These are phyloP conservation scores for Melieria crassipennis DNA, from an alignment of 2,888 invertebrate species.

Conservation along the genomic window DNA sequence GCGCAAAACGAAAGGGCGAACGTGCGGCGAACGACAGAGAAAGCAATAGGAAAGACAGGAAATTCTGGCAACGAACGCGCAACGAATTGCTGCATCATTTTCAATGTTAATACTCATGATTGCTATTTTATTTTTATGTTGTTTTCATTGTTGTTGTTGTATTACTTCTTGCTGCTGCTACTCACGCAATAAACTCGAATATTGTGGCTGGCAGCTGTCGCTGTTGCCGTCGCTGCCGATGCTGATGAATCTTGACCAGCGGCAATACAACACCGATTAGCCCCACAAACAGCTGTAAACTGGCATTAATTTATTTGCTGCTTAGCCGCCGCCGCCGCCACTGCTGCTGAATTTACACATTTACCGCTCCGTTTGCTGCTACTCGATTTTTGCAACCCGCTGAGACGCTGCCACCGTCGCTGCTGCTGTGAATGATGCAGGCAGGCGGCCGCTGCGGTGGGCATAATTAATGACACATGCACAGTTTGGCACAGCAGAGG, in stretches of 20 bases:
- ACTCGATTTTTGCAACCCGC: too few species aligned
- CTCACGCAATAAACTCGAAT: neutral
- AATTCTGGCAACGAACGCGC: conserved; percentile 17
- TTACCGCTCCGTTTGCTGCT: too few species aligned
- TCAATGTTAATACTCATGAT: too few species aligned
- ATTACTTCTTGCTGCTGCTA: neutral
- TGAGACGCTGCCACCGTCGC: neutral
- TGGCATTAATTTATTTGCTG: conserved; percentile 9
- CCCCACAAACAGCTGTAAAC: neutral
- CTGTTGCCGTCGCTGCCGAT: neutral
- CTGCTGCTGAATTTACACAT: too few species aligned
- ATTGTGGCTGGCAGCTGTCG: neutral
- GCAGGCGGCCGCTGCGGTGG: neutral
- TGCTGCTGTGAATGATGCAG: neutral
- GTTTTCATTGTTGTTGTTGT: neutral
- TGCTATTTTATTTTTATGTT: too few species aligned
- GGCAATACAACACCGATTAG: conserved; percentile 28
- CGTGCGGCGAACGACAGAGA: neutral
- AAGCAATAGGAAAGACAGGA: neutral
- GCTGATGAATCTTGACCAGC: conserved; percentile 35
- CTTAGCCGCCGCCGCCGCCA: neutral
- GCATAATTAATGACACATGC: conserved; percentile 9
- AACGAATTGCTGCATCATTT: too few species aligned
- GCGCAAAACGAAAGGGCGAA: neutral
- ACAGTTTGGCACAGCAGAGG: neutral